Conservation (phyloP, 30 jellyfish, hydroid and myxozoan species). For the Haliclystus octoradiatus region DNA sequence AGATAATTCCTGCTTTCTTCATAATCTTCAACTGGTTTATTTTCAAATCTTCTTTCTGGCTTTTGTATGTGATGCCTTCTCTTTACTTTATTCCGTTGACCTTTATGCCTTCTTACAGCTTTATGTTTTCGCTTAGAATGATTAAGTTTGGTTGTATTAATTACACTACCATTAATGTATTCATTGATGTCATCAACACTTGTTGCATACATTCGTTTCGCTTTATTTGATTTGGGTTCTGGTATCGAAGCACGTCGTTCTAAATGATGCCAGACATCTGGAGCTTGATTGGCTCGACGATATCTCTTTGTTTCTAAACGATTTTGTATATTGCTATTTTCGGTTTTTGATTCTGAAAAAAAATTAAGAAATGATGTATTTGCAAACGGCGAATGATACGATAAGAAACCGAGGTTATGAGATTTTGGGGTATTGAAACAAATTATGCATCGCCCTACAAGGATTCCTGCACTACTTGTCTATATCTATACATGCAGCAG, state of each 20-base stretch:
- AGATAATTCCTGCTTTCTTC: too few species aligned
- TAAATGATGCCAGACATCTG: constrained; percentile 1
- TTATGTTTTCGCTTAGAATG: neutral
- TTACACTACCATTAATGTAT: neutral
- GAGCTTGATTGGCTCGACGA: neutral
- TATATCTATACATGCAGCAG: too few species aligned
- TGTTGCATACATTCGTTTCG: neutral
- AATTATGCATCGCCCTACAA: too few species aligned
- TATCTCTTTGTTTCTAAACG: too few species aligned
- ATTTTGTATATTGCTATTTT: too few species aligned
- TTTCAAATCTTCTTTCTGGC: neutral
- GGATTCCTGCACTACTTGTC: too few species aligned
- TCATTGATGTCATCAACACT: neutral
- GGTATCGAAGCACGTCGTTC: neutral
- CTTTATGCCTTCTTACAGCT: neutral
- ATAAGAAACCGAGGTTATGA: too few species aligned
- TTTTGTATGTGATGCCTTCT: neutral
- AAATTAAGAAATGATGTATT: too few species aligned
- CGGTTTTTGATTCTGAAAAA: too few species aligned
- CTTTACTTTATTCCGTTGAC: too few species aligned
- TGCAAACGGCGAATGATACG: too few species aligned
- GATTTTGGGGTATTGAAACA: too few species aligned
- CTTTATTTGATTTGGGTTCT: neutral
- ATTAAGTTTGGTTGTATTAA: neutral
- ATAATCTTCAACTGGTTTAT: neutral